Evolutionary conservation across 2,797 vertebrate genomes (phyloP).

Genomic region (Myripristis murdjan): DNA sequence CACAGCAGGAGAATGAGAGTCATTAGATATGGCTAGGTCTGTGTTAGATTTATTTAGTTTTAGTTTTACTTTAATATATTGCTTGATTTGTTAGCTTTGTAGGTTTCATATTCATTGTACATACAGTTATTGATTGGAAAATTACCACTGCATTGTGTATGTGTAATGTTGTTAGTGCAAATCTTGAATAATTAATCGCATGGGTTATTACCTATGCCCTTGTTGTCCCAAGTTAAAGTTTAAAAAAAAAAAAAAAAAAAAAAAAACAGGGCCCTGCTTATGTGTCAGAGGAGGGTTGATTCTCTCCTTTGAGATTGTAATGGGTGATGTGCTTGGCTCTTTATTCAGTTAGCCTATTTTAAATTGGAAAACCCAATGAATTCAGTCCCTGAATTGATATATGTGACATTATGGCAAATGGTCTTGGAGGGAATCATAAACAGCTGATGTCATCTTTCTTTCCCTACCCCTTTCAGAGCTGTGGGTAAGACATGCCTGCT

Average conservation of each 20-base stretch:
- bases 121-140: too few species aligned
- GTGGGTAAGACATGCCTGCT: slow-evolving; percentile 99
- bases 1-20: slow-evolving; percentile 63
- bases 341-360: neutral
- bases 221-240: neutral
- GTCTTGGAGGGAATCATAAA: neutral
- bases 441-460: neutral
- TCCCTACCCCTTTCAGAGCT: slow-evolving; percentile 85
- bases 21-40: slow-evolving; percentile 32
- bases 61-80: slow-evolving; percentile 15
- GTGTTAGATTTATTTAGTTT: slow-evolving; percentile 18
- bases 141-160: too few species aligned
- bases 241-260: too few species aligned
- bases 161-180: too few species aligned
- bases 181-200: too few species aligned
- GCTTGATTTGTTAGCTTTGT: too few species aligned
- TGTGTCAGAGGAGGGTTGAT: too few species aligned
- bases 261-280: too few species aligned
- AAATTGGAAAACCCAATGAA: neutral
- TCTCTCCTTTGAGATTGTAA: neutral
- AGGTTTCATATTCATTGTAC: neutral
- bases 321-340: neutral
- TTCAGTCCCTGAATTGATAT: neutral
- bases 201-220: neutral
- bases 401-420: too few species aligned